Conservation (phyloP, 2,113 vertebrate species). For the Eublepharis macularius region DNA sequence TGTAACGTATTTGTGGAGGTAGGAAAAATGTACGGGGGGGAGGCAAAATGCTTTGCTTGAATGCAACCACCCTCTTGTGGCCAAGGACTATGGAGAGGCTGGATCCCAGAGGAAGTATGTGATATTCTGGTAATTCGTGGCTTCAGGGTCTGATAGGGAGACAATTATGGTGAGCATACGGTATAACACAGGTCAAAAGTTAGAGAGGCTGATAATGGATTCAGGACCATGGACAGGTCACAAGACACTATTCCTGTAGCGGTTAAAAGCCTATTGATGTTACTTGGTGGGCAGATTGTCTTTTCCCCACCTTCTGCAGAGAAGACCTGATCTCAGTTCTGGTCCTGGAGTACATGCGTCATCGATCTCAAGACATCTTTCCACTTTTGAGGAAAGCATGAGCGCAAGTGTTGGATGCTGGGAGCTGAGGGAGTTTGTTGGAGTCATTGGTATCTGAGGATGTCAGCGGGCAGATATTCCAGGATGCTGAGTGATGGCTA, state of each 20-base stretch:
- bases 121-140: background rate
- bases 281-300: no score
- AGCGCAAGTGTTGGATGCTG: background rate
- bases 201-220: background rate
- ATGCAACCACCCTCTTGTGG: background rate
- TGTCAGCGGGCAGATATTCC: no score
- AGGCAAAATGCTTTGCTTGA: constrained; percentile 7
- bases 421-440: background rate
- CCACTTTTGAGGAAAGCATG: background rate
- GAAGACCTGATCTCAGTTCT: background rate
- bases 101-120: accelerated
- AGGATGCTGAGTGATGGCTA: no score
- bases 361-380: no score
- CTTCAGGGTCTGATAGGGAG: no score
- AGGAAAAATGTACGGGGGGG: background rate
- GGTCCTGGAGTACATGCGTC: background rate
- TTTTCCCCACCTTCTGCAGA: background rate
- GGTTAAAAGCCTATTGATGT: background rate
- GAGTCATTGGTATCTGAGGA: background rate
- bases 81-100: no score
- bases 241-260: background rate
- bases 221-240: background rate
- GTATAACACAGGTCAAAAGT: background rate
- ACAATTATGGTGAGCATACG: no score
- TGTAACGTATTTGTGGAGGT: background rate